Evolutionary conservation across 2,888 invertebrate species (phyloP).

Genomic region (Sialis fuliginosa): DNA sequence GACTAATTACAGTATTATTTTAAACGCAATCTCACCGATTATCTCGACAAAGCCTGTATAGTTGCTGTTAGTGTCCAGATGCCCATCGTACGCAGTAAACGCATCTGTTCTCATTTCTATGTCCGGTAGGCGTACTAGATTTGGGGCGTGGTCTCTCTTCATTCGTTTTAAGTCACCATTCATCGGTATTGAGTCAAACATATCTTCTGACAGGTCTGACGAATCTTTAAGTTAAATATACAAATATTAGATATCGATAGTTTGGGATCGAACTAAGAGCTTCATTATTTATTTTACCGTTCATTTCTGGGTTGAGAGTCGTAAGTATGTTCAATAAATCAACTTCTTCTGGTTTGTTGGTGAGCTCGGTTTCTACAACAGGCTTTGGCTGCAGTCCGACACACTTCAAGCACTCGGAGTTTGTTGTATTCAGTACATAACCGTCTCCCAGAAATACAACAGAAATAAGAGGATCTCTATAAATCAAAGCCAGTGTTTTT

Average conservation of each 20-base stretch:
- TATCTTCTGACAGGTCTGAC: too few species aligned
- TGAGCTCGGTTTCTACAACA: neutral
- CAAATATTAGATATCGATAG: too few species aligned
- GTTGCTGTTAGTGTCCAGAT: slow-evolving; percentile 55
- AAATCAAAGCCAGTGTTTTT: slow-evolving; percentile 9
- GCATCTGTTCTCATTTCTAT: slow-evolving; percentile 14
- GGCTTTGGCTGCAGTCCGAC: slow-evolving; percentile 23
- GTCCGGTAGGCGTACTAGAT: slow-evolving; percentile 1
- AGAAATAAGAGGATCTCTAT: slow-evolving; percentile 38
- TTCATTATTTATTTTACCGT: slow-evolving; percentile 6
- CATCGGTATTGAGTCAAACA: too few species aligned
- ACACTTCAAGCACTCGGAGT: slow-evolving; percentile 28
- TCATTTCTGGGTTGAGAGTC: neutral
- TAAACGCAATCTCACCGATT: slow-evolving; percentile 36
- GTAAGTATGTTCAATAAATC: neutral
- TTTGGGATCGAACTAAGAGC: slow-evolving; percentile 14
- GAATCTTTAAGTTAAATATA: too few species aligned
- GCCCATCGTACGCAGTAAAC: slow-evolving; percentile 45
- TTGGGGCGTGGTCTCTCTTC: slow-evolving; percentile 8
- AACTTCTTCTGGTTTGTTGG: neutral
- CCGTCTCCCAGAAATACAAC: slow-evolving; percentile 63
- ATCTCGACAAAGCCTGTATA: slow-evolving; percentile 77
- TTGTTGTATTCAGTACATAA: slow-evolving; percentile 21
- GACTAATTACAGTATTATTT: neutral
- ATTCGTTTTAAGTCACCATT: slow-evolving; percentile 2